Percentiles rank a stretch among this genome's conserved stretches.
These are phyloP conservation scores for Acanthococcus lagerstroemiae DNA, from an alignment of 2,888 invertebrate species.

Conservation along the genomic window DNA sequence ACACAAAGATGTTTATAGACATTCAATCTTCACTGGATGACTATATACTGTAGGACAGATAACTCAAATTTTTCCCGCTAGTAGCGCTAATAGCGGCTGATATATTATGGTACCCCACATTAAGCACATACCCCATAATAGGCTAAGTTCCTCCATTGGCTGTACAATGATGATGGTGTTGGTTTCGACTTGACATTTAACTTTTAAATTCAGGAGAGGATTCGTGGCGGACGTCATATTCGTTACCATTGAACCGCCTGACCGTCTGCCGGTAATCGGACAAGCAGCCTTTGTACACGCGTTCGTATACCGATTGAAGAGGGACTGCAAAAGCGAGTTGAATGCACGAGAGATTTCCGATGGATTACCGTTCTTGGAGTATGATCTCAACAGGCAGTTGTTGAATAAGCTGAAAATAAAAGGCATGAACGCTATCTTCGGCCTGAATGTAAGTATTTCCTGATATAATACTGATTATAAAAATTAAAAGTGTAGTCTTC, in stretches of 20 bases:
- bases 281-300: conserved; percentile 59
- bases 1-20: no score
- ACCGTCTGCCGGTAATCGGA: conserved; percentile 60
- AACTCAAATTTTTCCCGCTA: no score
- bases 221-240: conserved; percentile 85
- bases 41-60: no score
- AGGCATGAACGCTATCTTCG: conserved; percentile 91
- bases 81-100: no score
- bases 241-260: conserved; percentile 78
- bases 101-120: no score
- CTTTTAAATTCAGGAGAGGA: conserved; percentile 60
- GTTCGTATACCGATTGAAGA: conserved; percentile 65
- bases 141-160: no score
- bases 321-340: conserved; percentile 68
- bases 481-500: no score
- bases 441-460: conserved; percentile 53
- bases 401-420: conserved; percentile 84
- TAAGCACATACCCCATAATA: no score
- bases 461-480: no score
- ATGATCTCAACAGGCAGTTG: conserved; percentile 83
- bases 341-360: conserved; percentile 91
- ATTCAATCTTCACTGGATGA: no score
- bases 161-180: no score
- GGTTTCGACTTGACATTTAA: no score
- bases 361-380: conserved; percentile 88